Evolutionary conservation across 2,888 invertebrate genomes (phyloP).

Genomic region (Kuschelorhynchus macadamiae): DNA sequence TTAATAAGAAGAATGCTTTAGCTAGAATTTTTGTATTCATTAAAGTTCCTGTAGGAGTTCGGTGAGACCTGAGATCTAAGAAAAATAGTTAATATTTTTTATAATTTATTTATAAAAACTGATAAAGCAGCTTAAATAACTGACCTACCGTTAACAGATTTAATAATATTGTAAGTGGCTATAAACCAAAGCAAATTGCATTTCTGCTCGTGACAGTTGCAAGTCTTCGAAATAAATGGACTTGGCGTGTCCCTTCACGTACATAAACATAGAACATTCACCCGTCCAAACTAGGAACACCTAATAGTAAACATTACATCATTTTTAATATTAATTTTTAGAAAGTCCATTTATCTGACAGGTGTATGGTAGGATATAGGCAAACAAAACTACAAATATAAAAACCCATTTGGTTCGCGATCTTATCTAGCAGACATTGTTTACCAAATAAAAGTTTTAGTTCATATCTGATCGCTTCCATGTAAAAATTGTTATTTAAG

Average conservation of each 20-base stretch:
- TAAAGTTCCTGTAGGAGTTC: too few relatives aligned
- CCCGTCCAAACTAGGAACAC: not conserved
- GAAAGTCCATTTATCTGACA: slow-evolving; percentile 42
- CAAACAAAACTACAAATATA: slow-evolving; percentile 31
- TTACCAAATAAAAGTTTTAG: slow-evolving; percentile 58
- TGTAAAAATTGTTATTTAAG: slow-evolving; percentile 53
- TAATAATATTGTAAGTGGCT: too few relatives aligned
- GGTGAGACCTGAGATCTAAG: too few relatives aligned
- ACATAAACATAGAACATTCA: slow-evolving; percentile 3
- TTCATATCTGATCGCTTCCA: slow-evolving; percentile 54
- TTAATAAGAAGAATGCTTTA: too few relatives aligned
- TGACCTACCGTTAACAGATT: too few relatives aligned
- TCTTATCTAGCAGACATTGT: slow-evolving; percentile 47
- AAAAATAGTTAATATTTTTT: too few relatives aligned
- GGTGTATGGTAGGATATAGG: slow-evolving; percentile 32
- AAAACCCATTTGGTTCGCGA: slow-evolving; percentile 44
- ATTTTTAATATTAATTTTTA: slow-evolving; percentile 35
- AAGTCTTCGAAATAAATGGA: not conserved
- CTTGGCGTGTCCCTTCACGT: not conserved
- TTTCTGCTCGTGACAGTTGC: too few relatives aligned
- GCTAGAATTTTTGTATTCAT: too few relatives aligned
- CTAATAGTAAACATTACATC: slow-evolving; percentile 20
- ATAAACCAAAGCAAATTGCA: too few relatives aligned
- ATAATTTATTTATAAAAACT: too few relatives aligned
- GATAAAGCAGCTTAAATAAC: too few relatives aligned